These are phyloP conservation scores for Thyatira batis DNA, from an alignment of 2,888 invertebrate species.

Conservation along the genomic window DNA sequence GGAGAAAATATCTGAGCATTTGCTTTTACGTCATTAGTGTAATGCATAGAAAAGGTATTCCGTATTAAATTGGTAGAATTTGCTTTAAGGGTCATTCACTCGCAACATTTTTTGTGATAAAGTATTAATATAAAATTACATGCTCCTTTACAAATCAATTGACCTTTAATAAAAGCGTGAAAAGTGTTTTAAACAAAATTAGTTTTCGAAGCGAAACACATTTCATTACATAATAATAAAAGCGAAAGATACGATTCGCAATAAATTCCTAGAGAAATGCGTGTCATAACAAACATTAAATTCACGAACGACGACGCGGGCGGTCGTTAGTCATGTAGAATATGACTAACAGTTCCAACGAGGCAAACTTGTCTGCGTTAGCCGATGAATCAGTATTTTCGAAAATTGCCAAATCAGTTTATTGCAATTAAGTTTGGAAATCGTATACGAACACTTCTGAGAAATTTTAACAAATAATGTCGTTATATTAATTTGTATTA, in stretches of 20 bases:
- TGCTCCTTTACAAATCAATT: not conserved
- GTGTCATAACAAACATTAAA: not conserved
- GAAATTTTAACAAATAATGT: constrained; percentile 19
- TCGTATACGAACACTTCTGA: constrained; percentile 18
- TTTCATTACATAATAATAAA: too few relatives aligned
- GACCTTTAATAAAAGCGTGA: not conserved
- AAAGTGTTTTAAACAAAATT: too few relatives aligned
- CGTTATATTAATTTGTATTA: constrained; percentile 2
- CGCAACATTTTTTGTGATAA: too few relatives aligned
- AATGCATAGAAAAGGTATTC: too few relatives aligned
- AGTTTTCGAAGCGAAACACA: too few relatives aligned
- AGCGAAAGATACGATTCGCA: too few relatives aligned
- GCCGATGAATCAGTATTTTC: constrained; percentile 23
- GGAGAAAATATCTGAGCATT: not conserved
- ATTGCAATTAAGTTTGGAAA: constrained; percentile 36
- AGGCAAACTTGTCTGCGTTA: constrained; percentile 9
- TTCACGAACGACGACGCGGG: constrained; percentile 1
- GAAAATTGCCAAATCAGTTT: constrained; percentile 22
- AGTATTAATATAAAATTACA: too few relatives aligned
- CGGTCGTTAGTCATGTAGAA: constrained; percentile 4
- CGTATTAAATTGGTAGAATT: too few relatives aligned
- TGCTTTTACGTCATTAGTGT: not conserved
- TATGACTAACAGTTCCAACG: not conserved
- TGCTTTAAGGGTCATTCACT: too few relatives aligned
- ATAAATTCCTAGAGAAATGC: not conserved